Evolutionary conservation across 23 tunicate species (phyloP).

Genomic region (Trididemnum nubilum): DNA sequence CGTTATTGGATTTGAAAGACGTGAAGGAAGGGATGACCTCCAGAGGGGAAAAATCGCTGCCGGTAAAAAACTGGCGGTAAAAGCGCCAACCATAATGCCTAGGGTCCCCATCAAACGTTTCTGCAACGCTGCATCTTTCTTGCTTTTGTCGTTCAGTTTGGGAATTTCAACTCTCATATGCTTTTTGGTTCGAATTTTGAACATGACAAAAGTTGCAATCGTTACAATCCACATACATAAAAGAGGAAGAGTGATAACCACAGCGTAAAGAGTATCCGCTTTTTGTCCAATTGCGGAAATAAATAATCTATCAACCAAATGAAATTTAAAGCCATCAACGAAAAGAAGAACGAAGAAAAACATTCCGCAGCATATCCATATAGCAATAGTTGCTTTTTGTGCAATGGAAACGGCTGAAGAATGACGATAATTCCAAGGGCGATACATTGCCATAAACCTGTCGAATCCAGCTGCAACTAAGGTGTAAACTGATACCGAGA

Average conservation of each 20-base stretch:
- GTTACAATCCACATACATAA: slow-evolving; percentile 47
- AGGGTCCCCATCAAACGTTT: slow-evolving; percentile 49
- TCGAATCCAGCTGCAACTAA: slow-evolving; percentile 41
- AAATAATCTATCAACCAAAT: slow-evolving; percentile 25
- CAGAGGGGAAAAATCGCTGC: slow-evolving; percentile 11
- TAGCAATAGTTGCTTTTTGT: not conserved
- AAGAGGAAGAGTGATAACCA: slow-evolving; percentile 45
- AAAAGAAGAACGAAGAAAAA: slow-evolving; percentile 42
- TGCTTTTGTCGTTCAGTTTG: not conserved
- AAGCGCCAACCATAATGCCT: slow-evolving; percentile 69
- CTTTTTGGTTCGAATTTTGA: slow-evolving; percentile 7
- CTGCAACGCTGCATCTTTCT: slow-evolving; percentile 20
- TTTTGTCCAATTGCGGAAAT: slow-evolving; percentile 31
- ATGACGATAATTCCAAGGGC: slow-evolving; percentile 27
- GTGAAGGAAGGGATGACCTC: not conserved
- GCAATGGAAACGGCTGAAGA: slow-evolving; percentile 1
- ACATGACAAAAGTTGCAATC: slow-evolving; percentile 26
- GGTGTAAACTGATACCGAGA: slow-evolving; percentile 39
- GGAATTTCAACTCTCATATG: too few species aligned
- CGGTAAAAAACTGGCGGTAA: slow-evolving; percentile 46
- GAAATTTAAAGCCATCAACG: slow-evolving; percentile 14
- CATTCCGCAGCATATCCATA: slow-evolving; percentile 14
- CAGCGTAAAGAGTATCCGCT: slow-evolving; percentile 14
- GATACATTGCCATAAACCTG: slow-evolving; percentile 41
- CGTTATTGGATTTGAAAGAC: not conserved